phyloP scores from a whole-genome alignment of 1,140 invertebrate genomes.

The Tetramorium simillimum region DNA sequence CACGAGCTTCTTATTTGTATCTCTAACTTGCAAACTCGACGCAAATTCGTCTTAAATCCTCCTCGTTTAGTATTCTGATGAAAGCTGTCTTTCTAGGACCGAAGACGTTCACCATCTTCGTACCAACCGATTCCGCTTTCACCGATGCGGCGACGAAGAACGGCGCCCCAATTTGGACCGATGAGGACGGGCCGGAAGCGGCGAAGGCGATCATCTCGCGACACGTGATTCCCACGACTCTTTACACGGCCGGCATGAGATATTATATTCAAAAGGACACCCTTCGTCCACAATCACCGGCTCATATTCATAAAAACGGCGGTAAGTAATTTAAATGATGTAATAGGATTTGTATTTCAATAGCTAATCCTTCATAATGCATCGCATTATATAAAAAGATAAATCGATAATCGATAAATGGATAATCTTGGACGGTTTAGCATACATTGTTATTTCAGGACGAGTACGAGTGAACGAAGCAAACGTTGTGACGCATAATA shows the following conservation, averaged over 20 bases:
- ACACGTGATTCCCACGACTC: constrained; percentile 91
- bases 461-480: constrained; percentile 93
- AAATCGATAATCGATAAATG: not conserved
- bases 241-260: constrained; percentile 93
- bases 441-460: constrained; percentile 86
- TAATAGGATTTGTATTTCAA: not conserved
- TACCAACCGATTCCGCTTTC: constrained; percentile 93
- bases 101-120: constrained; percentile 94
- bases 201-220: constrained; percentile 92
- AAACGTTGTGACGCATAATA: constrained; percentile 91
- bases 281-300: constrained; percentile 87
- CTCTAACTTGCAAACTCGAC: not conserved
- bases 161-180: constrained; percentile 85
- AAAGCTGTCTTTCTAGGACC: constrained; percentile 85
- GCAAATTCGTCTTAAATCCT: not conserved
- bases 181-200: constrained; percentile 85
- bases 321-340: constrained; percentile 85
- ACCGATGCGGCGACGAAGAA: constrained; percentile 79
- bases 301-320: constrained; percentile 91
- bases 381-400: not conserved
- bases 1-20: not conserved
- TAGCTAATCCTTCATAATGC: not conserved
- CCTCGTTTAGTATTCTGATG: constrained; percentile 13
- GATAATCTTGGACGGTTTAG: not conserved
- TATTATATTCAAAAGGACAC: constrained; percentile 94